These are phyloP conservation scores for Acrocyrtus sp. DNA, from an alignment of 2,888 invertebrate species.

Conservation along the genomic window DNA sequence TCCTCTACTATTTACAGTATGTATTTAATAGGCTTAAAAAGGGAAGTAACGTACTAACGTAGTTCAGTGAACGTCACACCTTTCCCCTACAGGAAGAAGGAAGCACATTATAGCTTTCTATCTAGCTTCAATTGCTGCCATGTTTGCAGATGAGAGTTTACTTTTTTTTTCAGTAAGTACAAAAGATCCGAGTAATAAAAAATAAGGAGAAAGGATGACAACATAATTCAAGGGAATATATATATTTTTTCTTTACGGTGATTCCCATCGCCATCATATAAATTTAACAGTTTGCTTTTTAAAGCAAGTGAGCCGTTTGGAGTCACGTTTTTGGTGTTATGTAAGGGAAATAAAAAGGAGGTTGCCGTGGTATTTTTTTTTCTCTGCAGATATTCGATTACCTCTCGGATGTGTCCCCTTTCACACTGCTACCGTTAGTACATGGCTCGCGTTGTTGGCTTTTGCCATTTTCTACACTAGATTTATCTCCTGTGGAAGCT, in stretches of 20 bases:
- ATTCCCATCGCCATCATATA: conserved; percentile 19
- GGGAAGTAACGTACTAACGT: too few relatives aligned
- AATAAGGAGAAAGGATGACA: neutral
- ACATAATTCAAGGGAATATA: neutral
- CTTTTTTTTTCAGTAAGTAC: neutral
- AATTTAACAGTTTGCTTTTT: neutral
- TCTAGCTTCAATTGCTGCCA: neutral
- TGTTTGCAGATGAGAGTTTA: neutral
- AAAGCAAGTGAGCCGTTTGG: conserved; percentile 20
- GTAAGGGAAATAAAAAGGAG: conserved; percentile 3
- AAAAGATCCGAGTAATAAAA: neutral
- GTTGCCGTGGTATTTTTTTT: conserved; percentile 2
- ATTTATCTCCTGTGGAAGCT: conserved; percentile 35
- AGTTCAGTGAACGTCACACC: too few relatives aligned
- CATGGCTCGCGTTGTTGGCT: conserved; percentile 58
- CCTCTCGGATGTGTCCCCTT: conserved; percentile 63
- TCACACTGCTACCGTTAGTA: conserved; percentile 62
- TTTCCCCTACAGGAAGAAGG: neutral
- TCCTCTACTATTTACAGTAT: neutral
- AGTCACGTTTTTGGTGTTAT: conserved; percentile 16
- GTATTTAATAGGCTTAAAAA: neutral
- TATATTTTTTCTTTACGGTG: neutral
- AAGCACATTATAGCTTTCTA: neutral
- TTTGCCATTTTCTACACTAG: conserved; percentile 56
- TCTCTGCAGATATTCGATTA: conserved; percentile 46